Percentiles rank a stretch among this genome's conserved stretches.
Evolutionary conservation across 1,140 invertebrate species (phyloP).

Genomic region (Dendrolimus punctatus): DNA sequence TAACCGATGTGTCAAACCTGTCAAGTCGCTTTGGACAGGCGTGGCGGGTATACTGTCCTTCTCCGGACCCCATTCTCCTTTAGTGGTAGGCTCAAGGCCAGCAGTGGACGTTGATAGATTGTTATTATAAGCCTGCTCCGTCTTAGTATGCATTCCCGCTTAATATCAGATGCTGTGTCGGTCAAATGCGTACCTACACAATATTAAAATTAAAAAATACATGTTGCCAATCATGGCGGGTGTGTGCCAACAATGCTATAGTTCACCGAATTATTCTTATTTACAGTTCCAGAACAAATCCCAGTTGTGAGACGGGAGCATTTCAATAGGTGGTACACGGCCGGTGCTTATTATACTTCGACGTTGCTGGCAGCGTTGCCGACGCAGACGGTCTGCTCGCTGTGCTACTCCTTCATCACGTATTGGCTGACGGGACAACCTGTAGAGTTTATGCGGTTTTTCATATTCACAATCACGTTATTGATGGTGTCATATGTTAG

Average conservation of each 20-base stretch:
- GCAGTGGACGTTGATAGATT: no score
- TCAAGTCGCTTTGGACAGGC: no score
- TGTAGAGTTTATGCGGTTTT: slow-evolving; percentile 77
- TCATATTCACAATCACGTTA: slow-evolving; percentile 80
- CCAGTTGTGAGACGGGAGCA: slow-evolving; percentile 89
- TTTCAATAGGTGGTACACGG: slow-evolving; percentile 95
- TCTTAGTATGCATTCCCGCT: no score
- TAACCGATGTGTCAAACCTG: no score
- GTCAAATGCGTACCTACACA: no score
- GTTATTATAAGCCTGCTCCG: no score
- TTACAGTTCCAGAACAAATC: slow-evolving; percentile 88
- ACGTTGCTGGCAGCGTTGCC: slow-evolving; percentile 89
- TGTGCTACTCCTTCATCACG: slow-evolving; percentile 82
- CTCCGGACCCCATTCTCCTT: no score
- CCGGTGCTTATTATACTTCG: slow-evolving; percentile 90
- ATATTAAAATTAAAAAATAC: no score
- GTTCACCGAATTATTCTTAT: no score
- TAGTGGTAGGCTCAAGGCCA: no score
- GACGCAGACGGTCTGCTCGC: slow-evolving; percentile 85
- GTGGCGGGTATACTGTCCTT: no score
- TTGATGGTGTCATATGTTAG: slow-evolving; percentile 87
- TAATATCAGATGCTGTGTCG: no score
- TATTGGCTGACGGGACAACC: slow-evolving; percentile 91
- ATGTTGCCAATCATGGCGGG: not conserved
- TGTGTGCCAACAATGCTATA: not conserved